Percentiles rank a stretch among this genome's conserved stretches.
Evolutionary conservation across 2,888 invertebrate species (phyloP).

Genomic region (Thecocarcelia acutangulata): DNA sequence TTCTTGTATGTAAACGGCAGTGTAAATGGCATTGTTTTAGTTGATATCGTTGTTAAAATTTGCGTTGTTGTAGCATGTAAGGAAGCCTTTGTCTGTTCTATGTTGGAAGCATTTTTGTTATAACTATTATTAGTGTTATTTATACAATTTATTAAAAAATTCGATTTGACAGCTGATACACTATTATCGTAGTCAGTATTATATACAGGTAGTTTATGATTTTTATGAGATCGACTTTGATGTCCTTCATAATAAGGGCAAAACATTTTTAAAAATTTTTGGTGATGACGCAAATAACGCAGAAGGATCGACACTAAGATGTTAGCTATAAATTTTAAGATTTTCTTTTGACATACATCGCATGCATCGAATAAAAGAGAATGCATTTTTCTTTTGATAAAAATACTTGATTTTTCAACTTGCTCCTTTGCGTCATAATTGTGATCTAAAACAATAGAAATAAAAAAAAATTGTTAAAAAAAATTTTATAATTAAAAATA

Average conservation of each 20-base stretch:
- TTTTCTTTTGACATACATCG: conserved; percentile 54
- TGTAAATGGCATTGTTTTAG: conserved; percentile 49
- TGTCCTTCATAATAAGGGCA: conserved; percentile 29
- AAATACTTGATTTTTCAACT: conserved; percentile 28
- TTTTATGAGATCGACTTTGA: conserved; percentile 50
- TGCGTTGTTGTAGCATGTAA: conserved; percentile 52
- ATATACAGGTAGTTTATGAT: conserved; percentile 47
- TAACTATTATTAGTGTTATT: conserved; percentile 28
- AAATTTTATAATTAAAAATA: neutral
- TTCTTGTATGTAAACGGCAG: conserved; percentile 37
- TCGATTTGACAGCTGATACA: conserved; percentile 29
- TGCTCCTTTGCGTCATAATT: conserved; percentile 30
- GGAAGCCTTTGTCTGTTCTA: conserved; percentile 49
- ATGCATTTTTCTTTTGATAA: conserved; percentile 55
- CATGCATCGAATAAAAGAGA: conserved; percentile 48
- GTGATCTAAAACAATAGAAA: conserved; percentile 36
- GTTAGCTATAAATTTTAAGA: conserved; percentile 33
- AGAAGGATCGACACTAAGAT: conserved; percentile 35
- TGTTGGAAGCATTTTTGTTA: conserved; percentile 59
- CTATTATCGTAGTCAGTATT: conserved; percentile 27
- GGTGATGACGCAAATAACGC: conserved; percentile 39
- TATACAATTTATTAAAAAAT: conserved; percentile 38
- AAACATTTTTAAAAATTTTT: conserved; percentile 48
- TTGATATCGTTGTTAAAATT: conserved; percentile 58
- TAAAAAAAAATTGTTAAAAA: neutral